Base-by-base conservation (phyloP, 2,888 invertebrate genomes). In the Ophonus ardosiacus region DNA sequence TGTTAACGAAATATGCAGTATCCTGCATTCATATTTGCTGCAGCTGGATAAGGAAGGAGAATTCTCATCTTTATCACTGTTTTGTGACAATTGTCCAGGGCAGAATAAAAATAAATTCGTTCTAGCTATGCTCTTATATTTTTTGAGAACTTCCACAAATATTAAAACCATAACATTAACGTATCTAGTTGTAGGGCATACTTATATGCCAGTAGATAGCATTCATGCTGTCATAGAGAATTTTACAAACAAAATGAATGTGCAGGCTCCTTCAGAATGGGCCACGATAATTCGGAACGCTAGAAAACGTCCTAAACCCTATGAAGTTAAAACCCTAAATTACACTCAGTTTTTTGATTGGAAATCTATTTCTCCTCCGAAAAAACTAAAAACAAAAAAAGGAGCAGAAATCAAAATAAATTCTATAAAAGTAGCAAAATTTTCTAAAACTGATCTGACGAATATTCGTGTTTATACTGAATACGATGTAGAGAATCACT, bases 181-280 rank as follows among this genome's bases (percentile, higher is more conserved):
- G 78, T 89, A 86, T 81, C 84, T 90, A 21, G 81, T 89, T n/a
- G 86, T 88, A 1, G 89, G 89, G 8, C 89, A 89, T 51, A 88
- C 88, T 24, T 88, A 88, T 57, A 89, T 89, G 89, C 88, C 89
- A 8, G 89, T 88, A 2, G 88, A 88, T 84, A 85, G 79, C 15
- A 85, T 87, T 85, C 87, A 87, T 83, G 86, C 87, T 63, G 85
- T 86, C 10, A 88, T 88, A n/a, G 88, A 89, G 76, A 80, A 86
- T 40, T 84, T 81, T 85, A 86, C 87, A 7, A 83, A 61, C 74
- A 88, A 87, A 76, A 81, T 86, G 43, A 87, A 86, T 68, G 86
- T 88, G 24, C 87, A 87, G 87, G 86, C 86, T 21, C 88, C 88
- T 51, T 88, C 88, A 0, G 88, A 89, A 86, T 88, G 88, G 88